Evolutionary conservation across 2,888 invertebrate species (phyloP).

Genomic region (Trimorus sp.): DNA sequence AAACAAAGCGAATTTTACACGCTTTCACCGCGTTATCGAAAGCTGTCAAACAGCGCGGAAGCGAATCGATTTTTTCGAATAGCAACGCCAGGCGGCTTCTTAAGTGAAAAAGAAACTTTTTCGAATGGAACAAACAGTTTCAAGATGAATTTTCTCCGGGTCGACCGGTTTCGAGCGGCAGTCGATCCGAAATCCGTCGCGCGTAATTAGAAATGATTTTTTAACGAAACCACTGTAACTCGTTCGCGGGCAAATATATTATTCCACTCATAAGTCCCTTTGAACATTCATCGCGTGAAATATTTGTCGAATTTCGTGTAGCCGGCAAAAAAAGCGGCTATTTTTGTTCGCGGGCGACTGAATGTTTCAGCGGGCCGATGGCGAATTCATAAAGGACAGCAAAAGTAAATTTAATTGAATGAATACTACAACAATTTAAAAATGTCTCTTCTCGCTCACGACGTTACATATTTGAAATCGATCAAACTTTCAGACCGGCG

Average conservation of each 20-base stretch:
- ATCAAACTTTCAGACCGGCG: constrained; percentile 43
- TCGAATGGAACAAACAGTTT: too few species aligned
- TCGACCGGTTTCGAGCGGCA: too few species aligned
- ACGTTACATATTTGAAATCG: constrained; percentile 36
- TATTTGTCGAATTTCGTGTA: neutral
- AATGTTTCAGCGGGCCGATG: neutral
- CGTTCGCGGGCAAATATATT: neutral
- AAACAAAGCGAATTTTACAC: neutral
- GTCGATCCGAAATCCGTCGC: too few species aligned
- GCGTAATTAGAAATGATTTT: too few species aligned
- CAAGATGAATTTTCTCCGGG: too few species aligned
- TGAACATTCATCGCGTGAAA: neutral
- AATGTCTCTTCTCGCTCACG: constrained; percentile 3
- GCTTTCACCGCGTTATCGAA: too few species aligned
- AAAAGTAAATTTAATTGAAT: constrained; percentile 19
- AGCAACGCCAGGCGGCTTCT: too few species aligned
- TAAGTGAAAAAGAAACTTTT: too few species aligned
- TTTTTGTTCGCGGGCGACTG: neutral
- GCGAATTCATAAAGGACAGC: neutral
- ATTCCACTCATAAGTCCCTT: neutral
- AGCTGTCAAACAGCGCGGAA: too few species aligned
- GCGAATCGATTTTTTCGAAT: too few species aligned
- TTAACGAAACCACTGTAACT: neutral
- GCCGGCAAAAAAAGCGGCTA: neutral
- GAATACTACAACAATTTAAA: constrained; percentile 12